phyloP scores from a whole-genome alignment of 2,113 vertebrate genomes.

The Prinia subflava region DNA sequence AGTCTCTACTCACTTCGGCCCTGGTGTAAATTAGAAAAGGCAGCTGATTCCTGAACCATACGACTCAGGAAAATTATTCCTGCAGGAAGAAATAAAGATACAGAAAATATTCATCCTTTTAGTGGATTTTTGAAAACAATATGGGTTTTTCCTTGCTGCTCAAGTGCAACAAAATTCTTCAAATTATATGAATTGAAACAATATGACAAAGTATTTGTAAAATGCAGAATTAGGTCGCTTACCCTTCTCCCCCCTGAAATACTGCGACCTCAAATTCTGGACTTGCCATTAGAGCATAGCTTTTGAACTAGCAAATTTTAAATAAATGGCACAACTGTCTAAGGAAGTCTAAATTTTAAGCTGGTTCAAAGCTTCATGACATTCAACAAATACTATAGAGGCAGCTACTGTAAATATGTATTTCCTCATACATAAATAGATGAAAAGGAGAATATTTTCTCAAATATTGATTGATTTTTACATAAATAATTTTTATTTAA shows the following conservation, averaged over 20 bases:
- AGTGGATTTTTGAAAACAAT: background rate
- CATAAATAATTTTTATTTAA: conserved; percentile 55
- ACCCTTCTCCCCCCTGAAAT: background rate
- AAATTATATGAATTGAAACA: background rate
- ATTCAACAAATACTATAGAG: conserved; percentile 32
- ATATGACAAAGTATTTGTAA: background rate
- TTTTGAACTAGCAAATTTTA: conserved; percentile 11
- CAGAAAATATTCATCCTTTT: background rate
- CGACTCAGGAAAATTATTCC: background rate
- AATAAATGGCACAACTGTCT: conserved; percentile 16
- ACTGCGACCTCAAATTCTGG: background rate
- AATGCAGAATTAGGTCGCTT: background rate
- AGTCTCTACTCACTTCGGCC: background rate
- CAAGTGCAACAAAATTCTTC: background rate
- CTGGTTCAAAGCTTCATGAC: conserved; percentile 49
- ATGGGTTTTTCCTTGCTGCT: background rate
- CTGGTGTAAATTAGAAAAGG: background rate
- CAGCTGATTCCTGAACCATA: background rate
- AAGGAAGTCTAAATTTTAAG: conserved; percentile 2
- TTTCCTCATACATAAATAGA: conserved; percentile 67
- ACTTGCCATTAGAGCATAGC: background rate
- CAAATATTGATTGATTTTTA: conserved; percentile 50
- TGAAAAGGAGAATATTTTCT: conserved; percentile 49
- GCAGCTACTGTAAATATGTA: conserved; percentile 50
- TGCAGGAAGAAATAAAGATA: background rate